Conservation (phyloP, 2,888 invertebrate genomes). For the Flabesymbios commensalis region DNA sequence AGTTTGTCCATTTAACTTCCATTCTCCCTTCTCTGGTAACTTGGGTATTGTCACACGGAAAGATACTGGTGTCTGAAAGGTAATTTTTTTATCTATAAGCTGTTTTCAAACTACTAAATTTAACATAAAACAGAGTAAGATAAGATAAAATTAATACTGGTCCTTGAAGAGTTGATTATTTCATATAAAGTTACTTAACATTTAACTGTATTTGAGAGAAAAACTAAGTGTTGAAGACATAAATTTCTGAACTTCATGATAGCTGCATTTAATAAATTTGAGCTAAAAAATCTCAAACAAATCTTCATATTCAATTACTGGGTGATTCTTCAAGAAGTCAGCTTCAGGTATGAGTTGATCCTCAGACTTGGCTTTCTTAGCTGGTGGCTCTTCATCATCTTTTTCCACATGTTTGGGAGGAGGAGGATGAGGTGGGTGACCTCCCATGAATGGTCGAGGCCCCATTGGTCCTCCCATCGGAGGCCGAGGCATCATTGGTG, state of each 20-base stretch:
- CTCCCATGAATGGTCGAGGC: not conserved
- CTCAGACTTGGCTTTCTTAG: conserved; percentile 86
- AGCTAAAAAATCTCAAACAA: too few species aligned
- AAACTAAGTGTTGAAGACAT: too few species aligned
- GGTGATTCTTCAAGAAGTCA: conserved; percentile 69
- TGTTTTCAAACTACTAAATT: too few species aligned
- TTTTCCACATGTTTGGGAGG: conserved; percentile 24
- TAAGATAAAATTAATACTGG: too few species aligned
- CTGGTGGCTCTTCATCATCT: conserved; percentile 75
- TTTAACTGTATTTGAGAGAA: too few species aligned
- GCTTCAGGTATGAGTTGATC: conserved; percentile 90
- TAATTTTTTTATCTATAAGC: too few species aligned
- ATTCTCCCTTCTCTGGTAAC: conserved; percentile 87
- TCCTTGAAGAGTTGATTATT: too few species aligned
- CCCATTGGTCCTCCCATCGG: conserved; percentile 9
- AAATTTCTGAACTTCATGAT: too few species aligned
- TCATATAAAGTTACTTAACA: too few species aligned
- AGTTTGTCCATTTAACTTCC: conserved; percentile 91
- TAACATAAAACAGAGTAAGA: too few species aligned
- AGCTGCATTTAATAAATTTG: too few species aligned
- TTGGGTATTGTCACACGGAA: conserved; percentile 82
- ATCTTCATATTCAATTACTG: too few species aligned
- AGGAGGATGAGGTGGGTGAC: conserved; percentile 18
- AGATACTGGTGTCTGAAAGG: conserved; percentile 75
- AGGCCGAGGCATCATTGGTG: conserved; percentile 25